These are phyloP conservation scores for Pangasianodon hypophthalmus DNA, from an alignment of 2,113 vertebrate genomes.

Conservation along the genomic window DNA sequence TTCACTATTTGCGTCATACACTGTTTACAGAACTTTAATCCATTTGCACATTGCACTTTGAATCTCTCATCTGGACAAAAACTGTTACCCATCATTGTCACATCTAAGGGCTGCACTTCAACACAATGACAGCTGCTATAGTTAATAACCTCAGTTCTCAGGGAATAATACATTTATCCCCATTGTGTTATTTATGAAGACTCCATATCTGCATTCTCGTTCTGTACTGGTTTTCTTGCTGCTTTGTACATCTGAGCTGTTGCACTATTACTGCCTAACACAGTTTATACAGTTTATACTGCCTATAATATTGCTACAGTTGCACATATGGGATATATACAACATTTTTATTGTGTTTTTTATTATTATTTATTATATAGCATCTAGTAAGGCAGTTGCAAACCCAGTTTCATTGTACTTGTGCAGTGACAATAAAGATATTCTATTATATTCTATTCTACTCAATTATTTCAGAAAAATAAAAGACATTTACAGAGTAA, in stretches of 20 bases:
- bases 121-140: neutral
- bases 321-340: neutral
- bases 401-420: neutral
- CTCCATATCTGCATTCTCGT: neutral
- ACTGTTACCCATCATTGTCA: neutral
- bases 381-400: too few relatives aligned
- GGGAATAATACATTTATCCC: neutral
- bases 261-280: neutral
- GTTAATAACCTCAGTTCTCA: neutral
- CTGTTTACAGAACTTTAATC: too few relatives aligned
- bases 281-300: neutral
- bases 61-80: neutral
- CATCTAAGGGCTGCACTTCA: neutral
- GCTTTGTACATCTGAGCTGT: neutral
- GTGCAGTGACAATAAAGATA: neutral
- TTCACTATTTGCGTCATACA: too few relatives aligned
- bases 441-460: too few relatives aligned
- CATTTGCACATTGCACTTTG: neutral
- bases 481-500: too few relatives aligned
- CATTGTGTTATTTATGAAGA: neutral
- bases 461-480: too few relatives aligned
- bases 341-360: too few relatives aligned
- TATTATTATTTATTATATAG: too few relatives aligned
- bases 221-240: neutral
- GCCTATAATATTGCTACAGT: neutral